phyloP scores from a whole-genome alignment of 2,888 invertebrate species.

The Acanthosepion lycidas region DNA sequence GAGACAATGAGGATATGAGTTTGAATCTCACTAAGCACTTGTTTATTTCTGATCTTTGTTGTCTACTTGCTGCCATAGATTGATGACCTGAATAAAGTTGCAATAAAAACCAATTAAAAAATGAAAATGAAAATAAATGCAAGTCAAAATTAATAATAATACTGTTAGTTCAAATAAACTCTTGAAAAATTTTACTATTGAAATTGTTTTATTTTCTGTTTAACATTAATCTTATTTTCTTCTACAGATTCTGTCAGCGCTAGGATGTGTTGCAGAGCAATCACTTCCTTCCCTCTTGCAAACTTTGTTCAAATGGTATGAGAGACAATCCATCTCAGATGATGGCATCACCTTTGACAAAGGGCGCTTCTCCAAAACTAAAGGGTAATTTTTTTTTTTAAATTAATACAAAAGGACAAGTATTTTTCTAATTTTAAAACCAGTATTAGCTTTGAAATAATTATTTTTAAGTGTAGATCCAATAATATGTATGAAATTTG shows the following conservation, averaged over 20 bases:
- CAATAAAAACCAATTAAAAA: too few relatives aligned
- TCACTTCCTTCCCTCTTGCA: constrained; percentile 94
- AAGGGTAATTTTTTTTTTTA: constrained; percentile 60
- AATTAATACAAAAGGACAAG: neutral
- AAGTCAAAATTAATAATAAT: too few relatives aligned
- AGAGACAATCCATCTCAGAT: constrained; percentile 69
- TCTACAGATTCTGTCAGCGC: constrained; percentile 87
- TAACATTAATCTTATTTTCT: neutral
- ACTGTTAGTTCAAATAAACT: neutral
- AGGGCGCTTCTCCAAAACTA: constrained; percentile 65
- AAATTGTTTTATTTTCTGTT: neutral
- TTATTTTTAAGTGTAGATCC: neutral
- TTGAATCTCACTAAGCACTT: too few relatives aligned
- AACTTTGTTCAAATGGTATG: constrained; percentile 93
- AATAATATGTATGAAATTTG: neutral
- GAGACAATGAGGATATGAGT: too few relatives aligned
- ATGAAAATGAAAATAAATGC: too few relatives aligned
- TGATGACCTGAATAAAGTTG: too few relatives aligned
- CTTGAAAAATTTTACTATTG: neutral
- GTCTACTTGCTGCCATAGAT: too few relatives aligned
- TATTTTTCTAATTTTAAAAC: neutral
- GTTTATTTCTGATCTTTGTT: too few relatives aligned
- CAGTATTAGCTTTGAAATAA: neutral
- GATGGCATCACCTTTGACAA: constrained; percentile 61
- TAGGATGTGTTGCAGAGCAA: constrained; percentile 96